Evolutionary conservation across 2,888 invertebrate species (phyloP), one percentile per base, ranked within the genome.

Genomic region (Campoplex nolae): DNA sequence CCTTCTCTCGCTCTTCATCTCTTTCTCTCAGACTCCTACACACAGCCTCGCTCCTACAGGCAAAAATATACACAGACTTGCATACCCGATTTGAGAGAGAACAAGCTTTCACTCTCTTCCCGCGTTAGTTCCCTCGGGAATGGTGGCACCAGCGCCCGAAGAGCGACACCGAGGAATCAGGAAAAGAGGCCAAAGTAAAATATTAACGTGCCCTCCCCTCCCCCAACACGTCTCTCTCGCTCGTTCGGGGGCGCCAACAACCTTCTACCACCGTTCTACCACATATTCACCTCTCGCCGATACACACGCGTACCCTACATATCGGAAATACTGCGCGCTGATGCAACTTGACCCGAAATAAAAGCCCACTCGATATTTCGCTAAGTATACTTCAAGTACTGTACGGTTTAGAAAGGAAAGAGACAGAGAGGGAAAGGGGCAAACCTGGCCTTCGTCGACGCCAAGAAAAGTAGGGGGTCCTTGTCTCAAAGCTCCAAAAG

Each of bases 111-210:
- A 81, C 85, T 88, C 87, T 80, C 84, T 84, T 82, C 71, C 85
- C 80, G 82, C 81, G 75, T 56, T 79, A 54, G 51, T 84, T 83
- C 89, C 85, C 86, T 67, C 75, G 88, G 88, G 89, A 88, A 42
- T 83, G 62, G 82, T 51, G 70, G 80, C 48, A 78, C 68, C 74
- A 74, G 67, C 78, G 73, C 77, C 83, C 42, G 51, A 79, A 82
- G 51, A 82, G 80, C 73, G 83, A 84, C 75, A 79, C 70, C 65
- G 45, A 48, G 54, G 77, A 84, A 65, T 73, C 70, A 65, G 48
- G 76, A 76, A 71, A 86, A 86, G 87, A 87, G 85, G 81, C 79
- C 76, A 78, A 76, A 83, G 86, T 89, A 78, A 89, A 89, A 88
- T 89, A 89, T 89, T 89, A 89, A 89, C 76, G 81, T 83, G 23